Conservation (phyloP, 2,888 invertebrate genomes). For the Pristionchus japonicus region DNA sequence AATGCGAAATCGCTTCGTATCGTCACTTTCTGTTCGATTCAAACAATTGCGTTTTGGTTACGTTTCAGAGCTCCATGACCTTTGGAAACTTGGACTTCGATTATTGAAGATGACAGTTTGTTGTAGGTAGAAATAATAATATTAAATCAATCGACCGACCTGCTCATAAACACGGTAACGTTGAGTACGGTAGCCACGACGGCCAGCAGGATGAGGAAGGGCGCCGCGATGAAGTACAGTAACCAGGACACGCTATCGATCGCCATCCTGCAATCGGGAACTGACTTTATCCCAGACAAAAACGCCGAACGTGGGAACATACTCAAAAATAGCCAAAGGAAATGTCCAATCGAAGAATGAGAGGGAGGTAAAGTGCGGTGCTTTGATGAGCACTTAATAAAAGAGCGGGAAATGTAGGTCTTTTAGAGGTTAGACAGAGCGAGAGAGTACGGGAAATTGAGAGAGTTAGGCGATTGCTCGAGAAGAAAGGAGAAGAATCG, state of each 20-base stretch:
- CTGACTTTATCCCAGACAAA: not conserved
- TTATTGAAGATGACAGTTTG: no score
- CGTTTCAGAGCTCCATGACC: not conserved
- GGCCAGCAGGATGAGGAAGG: not conserved
- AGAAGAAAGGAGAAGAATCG: not conserved
- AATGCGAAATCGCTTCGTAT: not conserved
- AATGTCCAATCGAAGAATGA: not conserved
- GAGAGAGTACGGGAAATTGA: no score
- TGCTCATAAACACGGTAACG: slow-evolving; percentile 53
- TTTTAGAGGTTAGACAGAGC: no score
- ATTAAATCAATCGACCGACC: not conserved
- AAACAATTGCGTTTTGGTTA: not conserved
- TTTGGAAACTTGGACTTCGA: no score
- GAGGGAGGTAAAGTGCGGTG: not conserved
- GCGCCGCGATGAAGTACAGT: slow-evolving; percentile 12
- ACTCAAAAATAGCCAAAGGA: not conserved
- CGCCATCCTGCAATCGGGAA: slow-evolving; percentile 17
- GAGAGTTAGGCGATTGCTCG: no score
- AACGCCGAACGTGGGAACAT: not conserved
- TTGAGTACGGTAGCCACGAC: slow-evolving; percentile 61
- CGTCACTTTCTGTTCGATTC: not conserved
- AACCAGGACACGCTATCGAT: slow-evolving; percentile 8
- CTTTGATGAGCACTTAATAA: not conserved
- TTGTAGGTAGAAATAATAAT: no score
- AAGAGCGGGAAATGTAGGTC: no score